Evolutionary conservation across 2,797 vertebrate genomes (phyloP).

Genomic region (Epinephelus coioides): DNA sequence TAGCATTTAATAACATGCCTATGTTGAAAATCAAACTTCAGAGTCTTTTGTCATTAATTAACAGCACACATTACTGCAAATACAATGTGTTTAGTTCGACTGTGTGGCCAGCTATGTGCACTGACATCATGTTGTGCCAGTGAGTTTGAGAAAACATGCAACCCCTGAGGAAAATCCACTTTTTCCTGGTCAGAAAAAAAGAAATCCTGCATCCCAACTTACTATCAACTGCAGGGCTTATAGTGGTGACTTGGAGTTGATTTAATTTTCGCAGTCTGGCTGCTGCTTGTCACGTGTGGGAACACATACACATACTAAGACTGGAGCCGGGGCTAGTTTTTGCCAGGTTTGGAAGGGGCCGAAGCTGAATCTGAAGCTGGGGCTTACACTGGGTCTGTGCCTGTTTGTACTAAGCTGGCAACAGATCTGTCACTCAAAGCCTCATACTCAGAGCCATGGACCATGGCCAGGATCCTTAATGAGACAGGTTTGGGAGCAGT

Average conservation of each 20-base stretch:
- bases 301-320: not conserved
- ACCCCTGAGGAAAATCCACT: not conserved
- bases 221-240: conserved; percentile 22
- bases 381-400: conserved; percentile 49
- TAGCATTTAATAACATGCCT: conserved; percentile 1
- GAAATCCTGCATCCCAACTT: conserved; percentile 10
- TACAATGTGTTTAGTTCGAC: not conserved
- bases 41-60: not conserved
- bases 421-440: conserved; percentile 77
- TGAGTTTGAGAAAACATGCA: not conserved
- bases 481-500: conserved; percentile 79
- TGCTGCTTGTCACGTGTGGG: conserved; percentile 5
- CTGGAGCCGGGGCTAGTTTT: conserved; percentile 6
- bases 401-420: conserved; percentile 72
- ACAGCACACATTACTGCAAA: not conserved
- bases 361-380: conserved; percentile 38
- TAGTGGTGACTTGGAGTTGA: conserved; percentile 2
- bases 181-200: not conserved
- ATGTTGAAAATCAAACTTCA: conserved; percentile 8
- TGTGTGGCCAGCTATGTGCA: not conserved
- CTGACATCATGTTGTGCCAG: not conserved
- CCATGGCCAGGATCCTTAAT: conserved; percentile 79
- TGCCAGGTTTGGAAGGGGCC: conserved; percentile 23
- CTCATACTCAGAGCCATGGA: conserved; percentile 66
- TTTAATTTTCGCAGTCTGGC: conserved; percentile 8